phyloP scores from a whole-genome alignment of 2,113 vertebrate genomes.

The Heloderma charlesbogerti region DNA sequence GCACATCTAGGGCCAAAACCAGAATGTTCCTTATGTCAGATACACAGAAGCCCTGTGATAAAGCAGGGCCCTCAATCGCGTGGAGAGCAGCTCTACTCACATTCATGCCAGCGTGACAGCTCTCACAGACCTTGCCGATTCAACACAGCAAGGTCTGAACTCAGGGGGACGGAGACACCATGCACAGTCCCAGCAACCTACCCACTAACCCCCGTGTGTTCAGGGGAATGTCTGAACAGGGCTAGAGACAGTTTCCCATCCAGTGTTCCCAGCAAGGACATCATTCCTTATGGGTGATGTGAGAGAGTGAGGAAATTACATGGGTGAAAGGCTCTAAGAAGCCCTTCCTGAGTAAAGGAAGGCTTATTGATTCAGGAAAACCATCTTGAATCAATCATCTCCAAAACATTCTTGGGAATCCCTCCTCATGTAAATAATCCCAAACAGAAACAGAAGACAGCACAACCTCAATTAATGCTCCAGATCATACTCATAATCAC shows the following conservation, averaged over 20 bases:
- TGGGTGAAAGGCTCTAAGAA: not conserved
- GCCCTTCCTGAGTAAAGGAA: not conserved
- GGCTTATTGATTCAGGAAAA: not conserved
- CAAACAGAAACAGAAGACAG: conserved; percentile 13
- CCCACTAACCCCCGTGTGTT: no score
- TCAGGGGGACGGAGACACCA: no score
- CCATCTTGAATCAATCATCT: not conserved
- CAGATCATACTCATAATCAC: not conserved
- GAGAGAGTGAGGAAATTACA: not conserved
- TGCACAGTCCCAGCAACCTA: no score
- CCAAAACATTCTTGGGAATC: not conserved
- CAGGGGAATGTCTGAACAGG: no score
- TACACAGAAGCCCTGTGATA: not conserved
- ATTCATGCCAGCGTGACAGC: no score
- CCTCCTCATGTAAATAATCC: not conserved
- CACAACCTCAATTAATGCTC: not conserved
- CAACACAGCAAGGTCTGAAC: no score
- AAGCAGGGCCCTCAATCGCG: no score
- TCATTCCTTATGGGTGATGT: not conserved
- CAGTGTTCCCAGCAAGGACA: not conserved
- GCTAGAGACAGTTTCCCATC: no score
- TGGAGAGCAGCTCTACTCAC: no score
- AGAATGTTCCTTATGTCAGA: not conserved
- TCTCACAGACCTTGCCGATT: no score
- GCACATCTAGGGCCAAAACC: not conserved